These are phyloP conservation scores for Brachyptera risi DNA, from an alignment of 2,888 invertebrate species.

Conservation along the genomic window DNA sequence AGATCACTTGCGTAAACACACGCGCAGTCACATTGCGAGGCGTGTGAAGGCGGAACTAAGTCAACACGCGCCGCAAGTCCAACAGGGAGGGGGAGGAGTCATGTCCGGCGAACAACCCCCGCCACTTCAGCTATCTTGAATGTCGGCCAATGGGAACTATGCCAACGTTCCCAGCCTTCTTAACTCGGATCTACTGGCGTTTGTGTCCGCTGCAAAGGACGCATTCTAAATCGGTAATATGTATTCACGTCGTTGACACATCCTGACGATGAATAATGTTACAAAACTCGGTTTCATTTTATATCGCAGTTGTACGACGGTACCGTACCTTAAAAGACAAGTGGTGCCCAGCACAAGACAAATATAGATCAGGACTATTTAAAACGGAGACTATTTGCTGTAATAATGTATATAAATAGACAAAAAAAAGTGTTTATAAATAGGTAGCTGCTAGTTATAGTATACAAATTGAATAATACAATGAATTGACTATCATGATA, in stretches of 20 bases:
- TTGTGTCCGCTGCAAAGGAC: conserved; percentile 33
- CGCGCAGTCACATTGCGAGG: conserved; percentile 77
- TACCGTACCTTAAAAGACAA: too few relatives aligned
- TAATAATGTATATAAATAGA: too few relatives aligned
- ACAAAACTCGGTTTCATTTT: too few relatives aligned
- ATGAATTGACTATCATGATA: too few relatives aligned
- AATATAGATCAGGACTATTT: too few relatives aligned
- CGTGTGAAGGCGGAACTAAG: conserved; percentile 81
- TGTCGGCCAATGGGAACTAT: conserved; percentile 35
- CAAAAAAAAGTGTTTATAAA: too few relatives aligned
- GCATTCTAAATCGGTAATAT: conserved; percentile 29
- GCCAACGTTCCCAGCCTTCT: conserved; percentile 35
- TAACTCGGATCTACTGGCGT: conserved; percentile 35
- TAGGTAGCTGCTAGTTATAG: too few relatives aligned
- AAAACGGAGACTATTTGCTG: too few relatives aligned
- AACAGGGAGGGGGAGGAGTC: conserved; percentile 15
- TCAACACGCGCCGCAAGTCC: conserved; percentile 51
- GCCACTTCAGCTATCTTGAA: conserved; percentile 33
- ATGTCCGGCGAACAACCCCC: not conserved
- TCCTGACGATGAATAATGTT: too few relatives aligned
- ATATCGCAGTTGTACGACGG: too few relatives aligned
- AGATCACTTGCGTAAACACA: conserved; percentile 81
- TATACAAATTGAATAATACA: too few relatives aligned
- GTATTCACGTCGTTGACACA: conserved; percentile 17
- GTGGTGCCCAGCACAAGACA: too few relatives aligned